Evolutionary conservation across 2,113 vertebrate genomes (phyloP).

Genomic region (Glareola pratincola): DNA sequence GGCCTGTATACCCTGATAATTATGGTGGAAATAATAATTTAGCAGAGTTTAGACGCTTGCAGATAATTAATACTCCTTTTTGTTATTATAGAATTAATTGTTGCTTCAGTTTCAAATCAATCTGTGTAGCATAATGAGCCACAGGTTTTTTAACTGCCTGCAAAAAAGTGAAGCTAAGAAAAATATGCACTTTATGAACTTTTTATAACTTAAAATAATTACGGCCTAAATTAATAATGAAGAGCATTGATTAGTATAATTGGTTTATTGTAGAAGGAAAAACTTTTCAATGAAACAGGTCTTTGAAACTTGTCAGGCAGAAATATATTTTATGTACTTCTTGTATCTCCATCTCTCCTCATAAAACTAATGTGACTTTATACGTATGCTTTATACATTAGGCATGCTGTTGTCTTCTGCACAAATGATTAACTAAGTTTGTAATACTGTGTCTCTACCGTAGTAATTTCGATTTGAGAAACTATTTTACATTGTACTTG

Average conservation of each 20-base stretch:
- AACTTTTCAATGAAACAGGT: background rate
- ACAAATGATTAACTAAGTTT: background rate
- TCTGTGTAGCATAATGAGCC: background rate
- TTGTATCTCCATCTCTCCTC: background rate
- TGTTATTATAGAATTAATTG: background rate
- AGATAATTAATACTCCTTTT: background rate
- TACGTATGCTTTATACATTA: background rate
- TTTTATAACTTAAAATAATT: background rate
- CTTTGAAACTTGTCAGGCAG: background rate
- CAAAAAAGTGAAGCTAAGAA: background rate
- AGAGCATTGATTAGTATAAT: background rate
- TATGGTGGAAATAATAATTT: background rate
- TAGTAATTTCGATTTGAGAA: background rate
- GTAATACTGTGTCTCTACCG: background rate
- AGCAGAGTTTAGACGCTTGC: background rate
- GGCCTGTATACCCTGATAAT: background rate
- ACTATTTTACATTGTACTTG: background rate
- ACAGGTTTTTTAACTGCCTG: background rate
- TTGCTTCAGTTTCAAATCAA: background rate
- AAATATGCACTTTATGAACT: background rate
- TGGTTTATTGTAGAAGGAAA: background rate
- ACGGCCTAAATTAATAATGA: background rate
- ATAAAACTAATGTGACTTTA: background rate
- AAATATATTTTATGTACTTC: background rate
- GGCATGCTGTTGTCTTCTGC: background rate